Evolutionary conservation across 2,888 invertebrate species (phyloP).

Genomic region (Malacosoma neustria): DNA sequence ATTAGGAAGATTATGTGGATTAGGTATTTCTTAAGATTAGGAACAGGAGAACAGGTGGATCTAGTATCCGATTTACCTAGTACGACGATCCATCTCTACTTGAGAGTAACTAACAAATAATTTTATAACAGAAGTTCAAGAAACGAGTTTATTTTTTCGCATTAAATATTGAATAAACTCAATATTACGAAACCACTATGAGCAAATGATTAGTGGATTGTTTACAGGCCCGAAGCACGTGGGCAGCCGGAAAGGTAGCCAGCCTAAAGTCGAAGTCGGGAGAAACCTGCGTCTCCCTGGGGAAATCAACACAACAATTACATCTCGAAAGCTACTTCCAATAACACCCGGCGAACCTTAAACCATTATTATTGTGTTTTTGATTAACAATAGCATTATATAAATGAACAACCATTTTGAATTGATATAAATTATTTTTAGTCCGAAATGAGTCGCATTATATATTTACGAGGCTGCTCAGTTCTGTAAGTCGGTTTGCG

Average conservation of each 20-base stretch:
- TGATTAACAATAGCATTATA: slow-evolving; percentile 20
- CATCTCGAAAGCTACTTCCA: slow-evolving; percentile 60
- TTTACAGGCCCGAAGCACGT: slow-evolving; percentile 25
- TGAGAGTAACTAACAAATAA: too few relatives aligned
- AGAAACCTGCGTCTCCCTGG: slow-evolving; percentile 46
- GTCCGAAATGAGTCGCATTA: slow-evolving; percentile 44
- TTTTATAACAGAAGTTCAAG: too few relatives aligned
- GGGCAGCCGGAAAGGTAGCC: slow-evolving; percentile 33
- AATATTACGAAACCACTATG: too few relatives aligned
- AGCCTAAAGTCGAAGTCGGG: slow-evolving; percentile 27
- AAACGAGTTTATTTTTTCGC: too few relatives aligned
- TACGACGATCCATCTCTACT: too few relatives aligned
- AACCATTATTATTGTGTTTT: slow-evolving; percentile 28
- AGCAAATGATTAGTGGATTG: slow-evolving; percentile 33
- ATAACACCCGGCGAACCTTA: slow-evolving; percentile 53
- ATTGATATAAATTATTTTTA: slow-evolving; percentile 33
- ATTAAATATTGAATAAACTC: too few relatives aligned
- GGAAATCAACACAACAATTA: slow-evolving; percentile 72
- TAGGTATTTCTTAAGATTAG: too few relatives aligned
- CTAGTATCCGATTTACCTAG: too few relatives aligned
- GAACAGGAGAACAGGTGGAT: too few relatives aligned
- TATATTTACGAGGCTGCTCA: slow-evolving; percentile 53
- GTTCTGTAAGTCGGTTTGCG: slow-evolving; percentile 60
- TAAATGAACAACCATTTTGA: slow-evolving; percentile 21
- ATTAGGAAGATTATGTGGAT: too few relatives aligned